Percentiles rank a stretch among this genome's conserved stretches.
Evolutionary conservation across 2,888 invertebrate genomes (phyloP).

Genomic region (Nephrotoma guestfalica): DNA sequence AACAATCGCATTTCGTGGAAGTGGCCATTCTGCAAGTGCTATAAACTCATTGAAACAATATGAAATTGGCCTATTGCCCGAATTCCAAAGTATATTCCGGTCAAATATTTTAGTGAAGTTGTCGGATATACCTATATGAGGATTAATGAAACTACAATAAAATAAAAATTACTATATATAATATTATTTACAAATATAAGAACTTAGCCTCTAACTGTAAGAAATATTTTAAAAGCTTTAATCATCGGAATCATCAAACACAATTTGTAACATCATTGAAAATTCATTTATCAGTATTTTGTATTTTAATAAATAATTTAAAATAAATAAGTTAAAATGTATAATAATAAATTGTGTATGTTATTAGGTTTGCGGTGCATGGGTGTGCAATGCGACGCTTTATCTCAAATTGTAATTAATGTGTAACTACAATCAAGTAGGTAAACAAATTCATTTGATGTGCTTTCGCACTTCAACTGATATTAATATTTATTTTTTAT

Average conservation of each 20-base stretch:
- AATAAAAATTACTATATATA: not conserved
- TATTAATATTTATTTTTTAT: not conserved
- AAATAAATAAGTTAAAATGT: not conserved
- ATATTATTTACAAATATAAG: not conserved
- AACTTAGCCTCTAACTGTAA: not conserved
- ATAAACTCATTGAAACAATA: conserved; percentile 50
- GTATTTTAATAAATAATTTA: not conserved
- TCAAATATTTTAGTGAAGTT: conserved; percentile 18
- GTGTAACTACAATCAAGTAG: not conserved
- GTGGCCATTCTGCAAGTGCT: conserved; percentile 59
- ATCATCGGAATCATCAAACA: not conserved
- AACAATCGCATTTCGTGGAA: conserved; percentile 64
- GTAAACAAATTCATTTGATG: not conserved
- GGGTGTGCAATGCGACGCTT: not conserved
- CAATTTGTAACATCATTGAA: not conserved
- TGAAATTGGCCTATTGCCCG: conserved; percentile 60
- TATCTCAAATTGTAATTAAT: not conserved
- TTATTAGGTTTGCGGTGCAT: not conserved
- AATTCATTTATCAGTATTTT: not conserved
- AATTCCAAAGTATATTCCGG: conserved; percentile 57
- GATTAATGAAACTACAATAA: not conserved
- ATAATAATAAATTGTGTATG: not conserved
- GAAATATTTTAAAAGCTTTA: not conserved
- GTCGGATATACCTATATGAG: conserved; percentile 25
- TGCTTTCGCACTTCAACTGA: not conserved